These are phyloP conservation scores for Hylaeus volcanicus DNA, from an alignment of 1,140 invertebrate species.

Conservation along the genomic window DNA sequence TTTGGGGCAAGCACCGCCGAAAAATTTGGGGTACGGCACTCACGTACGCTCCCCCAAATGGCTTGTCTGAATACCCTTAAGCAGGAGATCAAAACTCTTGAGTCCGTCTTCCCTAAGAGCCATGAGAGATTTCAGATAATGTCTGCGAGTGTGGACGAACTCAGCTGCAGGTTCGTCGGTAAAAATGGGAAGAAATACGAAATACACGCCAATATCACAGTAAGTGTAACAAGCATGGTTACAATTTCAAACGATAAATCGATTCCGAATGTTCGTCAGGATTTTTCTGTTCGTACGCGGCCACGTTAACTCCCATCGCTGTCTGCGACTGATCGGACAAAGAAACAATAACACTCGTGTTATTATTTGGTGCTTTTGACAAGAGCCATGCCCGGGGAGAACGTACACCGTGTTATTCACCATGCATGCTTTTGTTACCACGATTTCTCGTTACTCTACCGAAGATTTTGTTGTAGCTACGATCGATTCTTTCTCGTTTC, in stretches of 20 bases:
- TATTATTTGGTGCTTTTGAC: conserved; percentile 61
- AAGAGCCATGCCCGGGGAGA: conserved; percentile 28
- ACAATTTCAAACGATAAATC: conserved; percentile 1
- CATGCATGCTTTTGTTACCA: not conserved
- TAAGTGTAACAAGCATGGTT: conserved; percentile 82
- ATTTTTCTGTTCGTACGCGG: conserved; percentile 1
- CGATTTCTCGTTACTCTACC: not conserved
- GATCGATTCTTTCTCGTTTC: conserved; percentile 56
- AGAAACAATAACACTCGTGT: conserved; percentile 74
- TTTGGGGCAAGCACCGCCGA: conserved; percentile 43
- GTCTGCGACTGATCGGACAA: conserved; percentile 61
- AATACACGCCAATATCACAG: conserved; percentile 99
- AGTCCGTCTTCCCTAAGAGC: conserved; percentile 95
- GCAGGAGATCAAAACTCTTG: conserved; percentile 98
- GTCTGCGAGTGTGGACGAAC: conserved; percentile 98
- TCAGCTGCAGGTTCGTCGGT: conserved; percentile 97
- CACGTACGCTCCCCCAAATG: conserved; percentile 84
- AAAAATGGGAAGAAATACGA: conserved; percentile 96
- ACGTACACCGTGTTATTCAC: conserved; percentile 11
- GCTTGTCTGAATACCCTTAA: conserved; percentile 98
- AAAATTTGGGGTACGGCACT: conserved; percentile 45
- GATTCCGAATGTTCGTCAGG: not conserved
- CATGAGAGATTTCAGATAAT: conserved; percentile 98
- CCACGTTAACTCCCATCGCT: conserved; percentile 22
- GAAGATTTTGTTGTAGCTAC: conserved; percentile 42